phyloP scores from a whole-genome alignment of 2,113 vertebrate species.

The Natator depressus region DNA sequence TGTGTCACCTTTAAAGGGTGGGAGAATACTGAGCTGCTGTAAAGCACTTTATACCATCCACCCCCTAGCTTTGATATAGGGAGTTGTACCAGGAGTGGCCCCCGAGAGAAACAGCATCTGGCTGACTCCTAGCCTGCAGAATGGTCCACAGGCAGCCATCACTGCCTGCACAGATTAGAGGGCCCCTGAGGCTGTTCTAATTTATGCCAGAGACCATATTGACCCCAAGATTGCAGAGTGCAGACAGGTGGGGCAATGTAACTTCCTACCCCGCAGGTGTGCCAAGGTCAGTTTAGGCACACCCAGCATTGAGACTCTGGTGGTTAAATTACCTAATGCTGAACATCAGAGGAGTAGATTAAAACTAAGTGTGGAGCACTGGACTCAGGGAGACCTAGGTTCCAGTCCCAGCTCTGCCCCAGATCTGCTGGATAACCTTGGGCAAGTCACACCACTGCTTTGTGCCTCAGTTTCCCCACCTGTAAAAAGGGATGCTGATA shows the following conservation, averaged over 20 bases:
- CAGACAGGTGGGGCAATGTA: not conserved
- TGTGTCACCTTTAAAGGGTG: not conserved
- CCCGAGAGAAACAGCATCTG: not conserved
- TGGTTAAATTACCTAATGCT: not conserved
- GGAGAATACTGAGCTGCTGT: not conserved
- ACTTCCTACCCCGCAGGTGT: not conserved
- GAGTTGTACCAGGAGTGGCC: not conserved
- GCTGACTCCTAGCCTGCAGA: not conserved
- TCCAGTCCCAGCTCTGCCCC: not conserved
- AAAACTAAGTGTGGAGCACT: not conserved
- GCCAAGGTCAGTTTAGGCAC: not conserved
- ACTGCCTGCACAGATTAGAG: not conserved
- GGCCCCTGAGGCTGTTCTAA: not conserved
- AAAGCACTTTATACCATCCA: not conserved
- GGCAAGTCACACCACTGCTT: not conserved
- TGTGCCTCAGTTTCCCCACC: not conserved
- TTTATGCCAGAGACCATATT: not conserved
- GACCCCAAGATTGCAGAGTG: not conserved
- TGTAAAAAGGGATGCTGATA: not conserved
- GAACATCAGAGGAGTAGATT: not conserved
- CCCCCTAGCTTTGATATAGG: not conserved
- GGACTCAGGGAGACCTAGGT: not conserved
- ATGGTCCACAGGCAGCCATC: not conserved
- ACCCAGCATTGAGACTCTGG: not conserved
- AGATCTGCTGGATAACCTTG: not conserved